These are phyloP conservation scores for Lucifuga dentata DNA, from an alignment of 2,113 vertebrate species.

Conservation along the genomic window DNA sequence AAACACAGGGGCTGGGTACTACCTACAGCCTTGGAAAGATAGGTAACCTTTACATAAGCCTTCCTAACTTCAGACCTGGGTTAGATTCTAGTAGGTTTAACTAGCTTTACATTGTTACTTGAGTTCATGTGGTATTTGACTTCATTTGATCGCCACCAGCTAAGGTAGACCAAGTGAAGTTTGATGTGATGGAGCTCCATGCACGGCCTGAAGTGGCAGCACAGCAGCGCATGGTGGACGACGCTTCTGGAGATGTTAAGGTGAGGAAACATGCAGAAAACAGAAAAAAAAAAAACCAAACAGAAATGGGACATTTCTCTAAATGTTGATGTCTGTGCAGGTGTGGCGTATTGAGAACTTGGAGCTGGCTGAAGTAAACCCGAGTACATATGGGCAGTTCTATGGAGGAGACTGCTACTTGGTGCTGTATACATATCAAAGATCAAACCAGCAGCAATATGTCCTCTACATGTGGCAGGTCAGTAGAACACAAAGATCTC, in stretches of 20 bases:
- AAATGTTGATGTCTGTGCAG: conserved; percentile 59
- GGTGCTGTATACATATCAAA: conserved; percentile 88
- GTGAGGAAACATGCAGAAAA: conserved; percentile 62
- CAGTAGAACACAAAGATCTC: too few species aligned
- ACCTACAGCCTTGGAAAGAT: conserved; percentile 84
- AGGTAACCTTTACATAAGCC: conserved; percentile 74
- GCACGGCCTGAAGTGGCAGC: conserved; percentile 90
- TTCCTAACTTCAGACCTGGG: background rate
- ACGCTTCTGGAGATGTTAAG: conserved; percentile 87
- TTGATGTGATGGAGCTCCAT: conserved; percentile 88
- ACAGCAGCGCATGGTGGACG: conserved; percentile 90
- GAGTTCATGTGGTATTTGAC: too few species aligned
- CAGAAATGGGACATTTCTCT: background rate
- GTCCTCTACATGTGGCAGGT: conserved; percentile 95
- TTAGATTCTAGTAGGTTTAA: background rate
- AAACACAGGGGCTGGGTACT: conserved; percentile 85
- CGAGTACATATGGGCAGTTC: conserved; percentile 87
- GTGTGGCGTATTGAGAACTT: conserved; percentile 91
- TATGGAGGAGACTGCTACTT: conserved; percentile 93
- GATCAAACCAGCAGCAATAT: conserved; percentile 81
- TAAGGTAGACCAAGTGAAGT: conserved; percentile 90
- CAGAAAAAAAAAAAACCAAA: background rate
- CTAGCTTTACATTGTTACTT: too few species aligned
- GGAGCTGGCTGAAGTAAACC: conserved; percentile 85
- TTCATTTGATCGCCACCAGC: conserved; percentile 70